Conservation (phyloP, 2,888 invertebrate genomes). For the Lycaena phlaeas region DNA sequence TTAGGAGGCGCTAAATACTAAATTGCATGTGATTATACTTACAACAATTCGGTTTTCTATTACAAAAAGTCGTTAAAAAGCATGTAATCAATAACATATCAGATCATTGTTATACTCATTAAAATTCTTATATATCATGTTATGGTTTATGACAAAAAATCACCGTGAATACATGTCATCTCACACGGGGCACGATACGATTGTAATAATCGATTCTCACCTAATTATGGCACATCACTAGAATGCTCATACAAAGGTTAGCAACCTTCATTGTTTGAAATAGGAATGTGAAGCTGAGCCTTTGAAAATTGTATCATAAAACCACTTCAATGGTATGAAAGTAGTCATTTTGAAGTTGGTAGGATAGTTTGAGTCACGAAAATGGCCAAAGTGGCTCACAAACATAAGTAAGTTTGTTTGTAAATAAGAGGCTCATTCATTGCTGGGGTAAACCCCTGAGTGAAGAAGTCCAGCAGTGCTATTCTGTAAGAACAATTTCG, state of each 20-base stretch:
- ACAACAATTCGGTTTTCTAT: too few species aligned
- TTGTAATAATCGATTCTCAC: conserved; percentile 32
- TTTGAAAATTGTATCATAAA: conserved; percentile 1
- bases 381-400: too few species aligned
- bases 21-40: too few species aligned
- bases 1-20: too few species aligned
- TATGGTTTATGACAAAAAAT: not conserved
- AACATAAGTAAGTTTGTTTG: too few species aligned
- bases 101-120: not conserved
- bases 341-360: too few species aligned
- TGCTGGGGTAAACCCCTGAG: too few species aligned
- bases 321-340: too few species aligned
- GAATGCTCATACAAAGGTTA: conserved; percentile 45
- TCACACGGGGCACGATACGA: conserved; percentile 9
- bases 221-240: conserved; percentile 59
- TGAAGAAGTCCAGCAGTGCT: too few species aligned
- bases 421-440: too few species aligned
- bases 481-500: too few species aligned
- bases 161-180: not conserved
- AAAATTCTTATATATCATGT: conserved; percentile 5
- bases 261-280: conserved; percentile 40
- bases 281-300: conserved; percentile 14
- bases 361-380: too few species aligned
- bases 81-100: not conserved
- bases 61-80: not conserved